phyloP scores from a whole-genome alignment of 2,113 vertebrate species.

The Hemicordylus capensis region DNA sequence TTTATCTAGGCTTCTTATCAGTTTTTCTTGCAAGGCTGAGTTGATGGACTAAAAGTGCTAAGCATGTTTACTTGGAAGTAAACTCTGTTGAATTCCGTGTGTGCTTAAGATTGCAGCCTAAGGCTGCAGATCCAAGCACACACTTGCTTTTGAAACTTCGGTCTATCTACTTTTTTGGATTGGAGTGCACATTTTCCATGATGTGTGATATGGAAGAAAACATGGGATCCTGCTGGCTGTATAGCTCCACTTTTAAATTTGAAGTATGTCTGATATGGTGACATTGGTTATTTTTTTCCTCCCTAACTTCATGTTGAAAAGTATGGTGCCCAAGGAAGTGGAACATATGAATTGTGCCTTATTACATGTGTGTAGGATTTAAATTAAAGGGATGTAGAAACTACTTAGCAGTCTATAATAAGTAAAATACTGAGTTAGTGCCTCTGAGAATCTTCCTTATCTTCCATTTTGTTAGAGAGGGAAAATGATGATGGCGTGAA shows the following conservation, averaged over 20 bases:
- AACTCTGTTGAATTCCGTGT: background rate
- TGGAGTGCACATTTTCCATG: background rate
- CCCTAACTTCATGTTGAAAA: background rate
- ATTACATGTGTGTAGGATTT: background rate
- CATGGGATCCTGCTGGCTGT: background rate
- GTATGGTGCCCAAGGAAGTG: background rate
- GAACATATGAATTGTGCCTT: background rate
- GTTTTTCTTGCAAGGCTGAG: background rate
- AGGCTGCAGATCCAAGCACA: background rate
- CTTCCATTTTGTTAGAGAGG: too few relatives aligned
- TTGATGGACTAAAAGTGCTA: background rate
- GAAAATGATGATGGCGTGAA: background rate
- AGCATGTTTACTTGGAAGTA: background rate
- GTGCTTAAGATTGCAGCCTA: background rate
- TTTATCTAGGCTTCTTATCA: background rate
- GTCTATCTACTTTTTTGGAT: background rate
- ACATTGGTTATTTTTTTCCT: background rate
- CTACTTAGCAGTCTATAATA: background rate
- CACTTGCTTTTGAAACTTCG: background rate
- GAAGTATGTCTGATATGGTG: background rate
- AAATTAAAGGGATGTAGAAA: background rate
- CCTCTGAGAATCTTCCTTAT: background rate
- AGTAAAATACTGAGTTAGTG: background rate
- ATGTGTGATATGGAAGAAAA: background rate
- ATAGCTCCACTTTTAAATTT: background rate